Evolutionary conservation across 2,113 vertebrate genomes (phyloP), one percentile per base, ranked within the genome.

Genomic region (Perccottus glenii): DNA sequence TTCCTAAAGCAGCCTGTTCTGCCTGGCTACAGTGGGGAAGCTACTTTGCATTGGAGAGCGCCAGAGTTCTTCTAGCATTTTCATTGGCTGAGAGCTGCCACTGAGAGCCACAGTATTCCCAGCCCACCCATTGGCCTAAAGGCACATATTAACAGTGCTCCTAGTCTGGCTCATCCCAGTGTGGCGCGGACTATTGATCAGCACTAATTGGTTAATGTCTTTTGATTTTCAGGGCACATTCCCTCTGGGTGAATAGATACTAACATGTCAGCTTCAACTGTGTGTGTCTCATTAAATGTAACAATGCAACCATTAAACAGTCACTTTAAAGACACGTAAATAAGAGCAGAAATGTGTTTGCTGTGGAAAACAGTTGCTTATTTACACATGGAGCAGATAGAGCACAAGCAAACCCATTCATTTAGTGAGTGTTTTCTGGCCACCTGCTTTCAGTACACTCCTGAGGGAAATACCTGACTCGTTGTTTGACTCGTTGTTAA

Each of bases 121-220:
- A 63, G 64, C 35, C 53, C 40, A 58, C 55, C 10, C 56, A 78
- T 62, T 68, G 85, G 86, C 70, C 83, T 15, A 32, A 19, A 83
- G 73, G 67, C 75, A 60, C 68, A 61, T 67, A 77, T 72, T 81
- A 73, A 44, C 73, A 11, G 19, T 35, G 72, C 52, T 77, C 63
- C 42, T 16, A 70, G 72, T 56, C 65, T 19, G 44, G 65, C 69
- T 65, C 49, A 9, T 67, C 61, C 69, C 58, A 46, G 60, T 74
- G 70, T 67, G 81, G 61, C 65, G 81, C 60, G 35, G 66, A 65
- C 80, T 83, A 90, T 90, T 88, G 88, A 91, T 90, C 77, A 81
- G 67, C 3, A 64, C 85, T 91, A 92, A 91, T 90, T 91, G 77
- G 82, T 78, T 87, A 87, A 91, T 87, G 89, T 79, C 83, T 80